A percentile compares a stretch with the other conserved stretches of the same genome.
Conservation (phyloP, 2,888 invertebrate genomes). For the Odontocolon sp. region DNA sequence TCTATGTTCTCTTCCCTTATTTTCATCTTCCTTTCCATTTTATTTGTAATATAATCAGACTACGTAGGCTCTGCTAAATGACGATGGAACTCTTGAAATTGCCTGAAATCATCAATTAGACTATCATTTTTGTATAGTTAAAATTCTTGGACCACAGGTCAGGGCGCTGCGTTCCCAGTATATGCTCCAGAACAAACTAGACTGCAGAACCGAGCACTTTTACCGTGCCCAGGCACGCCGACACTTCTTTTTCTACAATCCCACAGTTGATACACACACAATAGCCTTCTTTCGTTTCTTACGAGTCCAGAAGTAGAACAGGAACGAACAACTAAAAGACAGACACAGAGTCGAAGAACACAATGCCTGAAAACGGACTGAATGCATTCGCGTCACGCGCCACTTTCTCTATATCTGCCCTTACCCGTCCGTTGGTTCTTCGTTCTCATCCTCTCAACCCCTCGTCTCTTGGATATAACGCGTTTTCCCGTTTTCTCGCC, state of each 20-base stretch:
- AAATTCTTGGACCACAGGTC: too few species aligned
- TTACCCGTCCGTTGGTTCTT: constrained; percentile 15
- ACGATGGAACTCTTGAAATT: too few species aligned
- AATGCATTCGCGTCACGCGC: constrained; percentile 73
- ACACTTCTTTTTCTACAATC: constrained; percentile 9
- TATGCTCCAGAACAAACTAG: background rate
- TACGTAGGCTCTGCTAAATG: too few species aligned
- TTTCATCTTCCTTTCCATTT: background rate
- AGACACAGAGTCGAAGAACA: constrained; percentile 35
- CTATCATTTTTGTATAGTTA: too few species aligned
- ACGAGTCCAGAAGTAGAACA: constrained; percentile 22
- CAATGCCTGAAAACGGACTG: constrained; percentile 11
- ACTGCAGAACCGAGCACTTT: constrained; percentile 17
- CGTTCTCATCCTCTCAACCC: constrained; percentile 12
- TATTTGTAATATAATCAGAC: too few species aligned
- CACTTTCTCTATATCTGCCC: constrained; percentile 67
- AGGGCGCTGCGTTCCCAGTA: too few species aligned
- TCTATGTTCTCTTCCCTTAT: constrained; percentile 1
- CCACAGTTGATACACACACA: background rate
- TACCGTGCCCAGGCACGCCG: constrained; percentile 22
- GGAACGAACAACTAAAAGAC: constrained; percentile 29
- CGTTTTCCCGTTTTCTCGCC: constrained; percentile 67
- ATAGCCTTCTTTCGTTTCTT: constrained; percentile 29
- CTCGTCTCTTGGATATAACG: constrained; percentile 66
- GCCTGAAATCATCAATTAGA: too few species aligned